Evolutionary conservation across 2,113 vertebrate species (phyloP).

Genomic region (Cranoglanis bouderius): DNA sequence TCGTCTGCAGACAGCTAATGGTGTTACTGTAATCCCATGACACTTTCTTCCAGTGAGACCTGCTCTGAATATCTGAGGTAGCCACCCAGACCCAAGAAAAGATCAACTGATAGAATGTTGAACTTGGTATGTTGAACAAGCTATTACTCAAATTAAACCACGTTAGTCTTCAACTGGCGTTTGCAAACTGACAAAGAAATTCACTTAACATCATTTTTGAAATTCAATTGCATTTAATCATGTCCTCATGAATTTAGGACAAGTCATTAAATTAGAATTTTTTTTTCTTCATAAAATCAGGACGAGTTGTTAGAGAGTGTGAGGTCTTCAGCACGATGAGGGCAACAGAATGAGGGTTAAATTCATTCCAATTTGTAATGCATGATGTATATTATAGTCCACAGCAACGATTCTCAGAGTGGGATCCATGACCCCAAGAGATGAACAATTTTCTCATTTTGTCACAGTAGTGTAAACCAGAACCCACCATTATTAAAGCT

Average conservation of each 20-base stretch:
- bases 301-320: neutral
- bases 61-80: neutral
- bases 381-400: neutral
- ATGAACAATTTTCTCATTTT: neutral
- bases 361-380: neutral
- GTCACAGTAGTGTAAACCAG: neutral
- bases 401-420: neutral
- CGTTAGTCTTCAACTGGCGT: neutral
- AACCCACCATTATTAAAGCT: neutral
- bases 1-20: constrained; percentile 61
- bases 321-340: neutral
- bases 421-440: neutral
- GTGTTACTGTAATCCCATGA: constrained; percentile 73
- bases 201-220: neutral
- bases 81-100: neutral
- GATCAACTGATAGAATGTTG: neutral
- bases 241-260: neutral
- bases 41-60: constrained; percentile 63
- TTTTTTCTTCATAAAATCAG: neutral
- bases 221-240: neutral
- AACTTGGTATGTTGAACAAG: neutral
- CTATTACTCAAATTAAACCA: neutral
- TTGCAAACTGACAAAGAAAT: neutral
- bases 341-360: neutral
- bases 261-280: neutral